Conservation (phyloP, 2,113 vertebrate genomes). For the Marcusenius ussheri region DNA sequence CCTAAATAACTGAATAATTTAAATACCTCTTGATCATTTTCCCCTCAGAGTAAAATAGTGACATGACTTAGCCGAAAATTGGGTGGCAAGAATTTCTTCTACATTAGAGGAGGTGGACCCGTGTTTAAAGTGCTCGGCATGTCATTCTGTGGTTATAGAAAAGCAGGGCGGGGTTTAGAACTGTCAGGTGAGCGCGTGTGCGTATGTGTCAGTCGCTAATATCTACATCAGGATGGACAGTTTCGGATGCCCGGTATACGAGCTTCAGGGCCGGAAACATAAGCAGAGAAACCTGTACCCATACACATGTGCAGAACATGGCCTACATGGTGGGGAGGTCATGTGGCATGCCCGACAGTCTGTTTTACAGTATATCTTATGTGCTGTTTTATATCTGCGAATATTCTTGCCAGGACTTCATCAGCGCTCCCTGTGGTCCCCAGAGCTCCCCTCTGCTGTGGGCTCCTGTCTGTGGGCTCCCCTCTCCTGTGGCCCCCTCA, state of each 20-base stretch:
- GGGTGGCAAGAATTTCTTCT: not conserved
- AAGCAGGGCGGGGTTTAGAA: not conserved
- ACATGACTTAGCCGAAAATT: not conserved
- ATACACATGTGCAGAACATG: not conserved
- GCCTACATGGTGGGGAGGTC: not conserved
- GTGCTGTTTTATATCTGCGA: not conserved
- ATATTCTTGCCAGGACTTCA: not conserved
- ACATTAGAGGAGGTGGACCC: not conserved
- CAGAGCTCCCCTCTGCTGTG: not conserved
- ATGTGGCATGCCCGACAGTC: not conserved
- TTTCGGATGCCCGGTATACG: not conserved
- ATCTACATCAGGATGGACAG: not conserved
- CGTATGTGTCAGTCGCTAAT: not conserved
- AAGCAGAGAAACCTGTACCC: not conserved
- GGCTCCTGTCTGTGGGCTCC: not conserved
- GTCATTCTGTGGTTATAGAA: not conserved
- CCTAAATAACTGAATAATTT: not conserved
- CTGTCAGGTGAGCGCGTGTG: not conserved
- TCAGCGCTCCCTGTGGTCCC: not conserved
- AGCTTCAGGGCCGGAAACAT: not conserved
- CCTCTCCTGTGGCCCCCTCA: constrained; percentile 42
- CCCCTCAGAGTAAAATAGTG: not conserved
- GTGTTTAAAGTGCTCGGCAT: not conserved
- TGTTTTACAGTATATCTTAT: too few relatives aligned
- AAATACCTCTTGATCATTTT: not conserved